Percentiles rank a stretch among this genome's conserved stretches.
Evolutionary conservation across 2,888 invertebrate species (phyloP).

Genomic region (Polylopha cassiicola): DNA sequence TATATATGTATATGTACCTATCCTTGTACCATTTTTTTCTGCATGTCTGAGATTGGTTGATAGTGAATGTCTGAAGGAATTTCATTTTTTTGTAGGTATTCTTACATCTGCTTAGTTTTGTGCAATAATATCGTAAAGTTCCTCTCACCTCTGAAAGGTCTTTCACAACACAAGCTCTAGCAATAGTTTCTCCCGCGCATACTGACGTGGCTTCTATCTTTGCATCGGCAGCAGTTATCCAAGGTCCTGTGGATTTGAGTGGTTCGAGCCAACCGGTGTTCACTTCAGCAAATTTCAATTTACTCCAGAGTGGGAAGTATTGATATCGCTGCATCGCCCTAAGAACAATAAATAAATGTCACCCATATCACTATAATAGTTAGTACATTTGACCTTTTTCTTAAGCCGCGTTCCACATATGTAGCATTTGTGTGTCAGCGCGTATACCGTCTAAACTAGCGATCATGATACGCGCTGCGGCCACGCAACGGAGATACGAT

Average conservation of each 20-base stretch:
- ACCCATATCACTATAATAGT: too few relatives aligned
- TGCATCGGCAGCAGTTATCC: constrained; percentile 38
- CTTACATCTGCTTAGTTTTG: not conserved
- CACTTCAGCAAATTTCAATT: constrained; percentile 81
- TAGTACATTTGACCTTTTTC: too few relatives aligned
- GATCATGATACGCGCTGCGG: too few relatives aligned
- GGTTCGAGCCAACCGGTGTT: constrained; percentile 60
- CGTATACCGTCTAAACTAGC: too few relatives aligned
- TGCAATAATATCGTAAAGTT: not conserved
- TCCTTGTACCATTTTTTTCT: too few relatives aligned
- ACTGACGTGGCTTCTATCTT: constrained; percentile 81
- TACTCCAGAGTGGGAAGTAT: constrained; percentile 77
- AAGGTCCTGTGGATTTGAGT: constrained; percentile 33
- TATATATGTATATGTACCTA: too few relatives aligned
- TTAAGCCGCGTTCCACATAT: too few relatives aligned
- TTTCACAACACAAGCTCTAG: constrained; percentile 83
- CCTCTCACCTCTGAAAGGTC: constrained; percentile 79
- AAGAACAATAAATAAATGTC: too few relatives aligned
- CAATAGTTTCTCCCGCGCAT: constrained; percentile 81
- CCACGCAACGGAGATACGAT: too few relatives aligned
- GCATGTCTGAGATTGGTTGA: too few relatives aligned
- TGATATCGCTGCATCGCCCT: constrained; percentile 83
- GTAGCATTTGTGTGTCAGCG: too few relatives aligned
- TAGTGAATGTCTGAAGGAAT: not conserved
- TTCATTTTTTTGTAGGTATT: not conserved